Evolutionary conservation across 2,888 invertebrate species (phyloP), one percentile per base, ranked within the genome.

Genomic region (Amblyteles armatorius): DNA sequence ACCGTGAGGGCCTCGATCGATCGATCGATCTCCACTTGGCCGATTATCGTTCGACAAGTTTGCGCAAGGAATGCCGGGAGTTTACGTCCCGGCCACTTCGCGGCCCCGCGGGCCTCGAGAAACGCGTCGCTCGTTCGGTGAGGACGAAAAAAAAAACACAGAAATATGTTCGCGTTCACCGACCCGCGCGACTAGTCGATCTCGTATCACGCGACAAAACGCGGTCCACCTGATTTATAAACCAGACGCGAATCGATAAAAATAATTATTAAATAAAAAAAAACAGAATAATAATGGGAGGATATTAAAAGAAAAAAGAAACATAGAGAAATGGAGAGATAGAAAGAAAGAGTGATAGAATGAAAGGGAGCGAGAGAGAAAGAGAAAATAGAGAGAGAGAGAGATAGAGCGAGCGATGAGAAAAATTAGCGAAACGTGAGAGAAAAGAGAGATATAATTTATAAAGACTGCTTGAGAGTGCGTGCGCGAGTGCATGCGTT

Each of bases 1-100:
- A 83, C 19, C 13, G 60, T 52, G 94, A 94, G 95, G 94, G 94
- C 94, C 94, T 94, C 94, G 94, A 94, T 94, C 94, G 94, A 94
- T 94, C 22, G 29, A 48, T 69, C 68, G 68, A 29, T 26, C 48
- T 52, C 65, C 50, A 76, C 50, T 29, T 57, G 57, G 29, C 33
- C 76, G 76, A 50, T 71, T 67, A 67, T 67, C 67, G 63, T 29
- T 63, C 63, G 60, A 29, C 63, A 33, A 29, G 33, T 29, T 63
- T 94, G 94, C 94, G 94, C 94, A 94, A 94, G 94, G 94, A 94
- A 94, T 92, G 92, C 93, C 89, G 89, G 87, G 90, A 90, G 94
- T 26, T 22, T 92, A 88, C 90, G 90, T 89, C 29, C 16, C 40
- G 67, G 40, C 63, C 63, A 63, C 13, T 63, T 36, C 36, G 67